Base-by-base conservation (phyloP, 2,113 vertebrate genomes). In the Indri indri region DNA sequence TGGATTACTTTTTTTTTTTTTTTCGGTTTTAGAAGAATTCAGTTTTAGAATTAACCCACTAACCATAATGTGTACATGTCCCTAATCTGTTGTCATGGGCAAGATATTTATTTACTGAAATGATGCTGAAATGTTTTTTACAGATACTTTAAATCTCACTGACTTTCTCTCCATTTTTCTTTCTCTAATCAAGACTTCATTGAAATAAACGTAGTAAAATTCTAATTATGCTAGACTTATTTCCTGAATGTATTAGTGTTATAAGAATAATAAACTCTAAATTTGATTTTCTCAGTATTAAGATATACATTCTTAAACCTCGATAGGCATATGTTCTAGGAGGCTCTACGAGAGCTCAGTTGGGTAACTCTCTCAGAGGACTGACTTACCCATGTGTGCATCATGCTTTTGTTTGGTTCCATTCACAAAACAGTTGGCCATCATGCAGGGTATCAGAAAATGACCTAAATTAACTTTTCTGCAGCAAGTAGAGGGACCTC, bases 391-490 rank as follows among this genome's bases (percentile, higher is more conserved):
- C 11, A 17, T 10, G 30, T 86, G 94, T 85, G 42, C 30, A 16
- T 65, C 18, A 7, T 50, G 74, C 23, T 91, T 88, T 74, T 82
- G n/a, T 88, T 80, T 89, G 66, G 57, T 85, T 90, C 34, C 57
- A 25, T 73, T 96, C 52, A 50, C 23, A 73, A 27, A 94, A 47
- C 6, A 54, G 54, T 79, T 73, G 70, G n/a, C 92, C 23, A 10
- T 94, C 86, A 74, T 30, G 59, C 37, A 54, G 6, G 8, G 23
- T 86, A 74, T 83, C 4, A 4, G 25, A 79, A 92, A 93, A 86
- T 89, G 37, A 45, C 66, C 93, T 82, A 88, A 94, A 88, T 88
- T 81, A 96, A 77, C 79, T 82, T 88, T 93, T 71, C 45, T 81
- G 61, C 17, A 54, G 50, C 70, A 95, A 83, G 23, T 54, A 68